A percentile compares a stretch with the other conserved stretches of the same genome.
Evolutionary conservation across 2,113 vertebrate genomes (phyloP).

Genomic region (Catharus fuscescens): DNA sequence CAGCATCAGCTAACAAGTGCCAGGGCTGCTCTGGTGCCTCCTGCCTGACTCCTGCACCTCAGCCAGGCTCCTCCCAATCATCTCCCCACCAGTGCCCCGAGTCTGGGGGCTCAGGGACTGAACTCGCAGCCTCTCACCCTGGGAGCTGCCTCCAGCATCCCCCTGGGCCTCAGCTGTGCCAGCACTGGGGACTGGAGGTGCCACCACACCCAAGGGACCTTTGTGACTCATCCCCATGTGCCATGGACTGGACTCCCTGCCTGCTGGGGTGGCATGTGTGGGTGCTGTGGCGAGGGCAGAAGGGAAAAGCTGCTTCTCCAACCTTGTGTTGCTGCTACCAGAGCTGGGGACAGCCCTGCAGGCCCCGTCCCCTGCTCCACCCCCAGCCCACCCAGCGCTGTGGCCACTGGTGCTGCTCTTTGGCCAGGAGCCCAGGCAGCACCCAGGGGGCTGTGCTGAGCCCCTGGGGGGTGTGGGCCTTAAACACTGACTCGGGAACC

Average conservation of each 20-base stretch:
- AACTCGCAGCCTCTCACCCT: background rate
- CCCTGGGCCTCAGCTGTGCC: background rate
- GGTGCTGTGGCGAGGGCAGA: background rate
- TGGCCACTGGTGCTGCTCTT: background rate
- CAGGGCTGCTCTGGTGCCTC: background rate
- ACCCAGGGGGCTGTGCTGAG: background rate
- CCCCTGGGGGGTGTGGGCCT: background rate
- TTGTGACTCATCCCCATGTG: background rate
- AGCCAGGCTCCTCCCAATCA: background rate
- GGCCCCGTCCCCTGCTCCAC: background rate
- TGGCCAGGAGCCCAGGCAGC: background rate
- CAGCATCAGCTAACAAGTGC: conserved; percentile 85
- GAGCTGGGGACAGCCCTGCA: background rate
- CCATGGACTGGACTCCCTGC: background rate
- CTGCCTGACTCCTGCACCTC: background rate
- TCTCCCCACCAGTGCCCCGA: background rate
- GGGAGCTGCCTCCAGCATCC: background rate
- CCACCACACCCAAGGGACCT: background rate
- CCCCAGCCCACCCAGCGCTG: background rate
- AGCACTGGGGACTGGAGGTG: background rate
- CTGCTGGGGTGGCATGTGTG: background rate
- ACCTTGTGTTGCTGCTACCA: conserved; percentile 7
- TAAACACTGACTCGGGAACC: conserved; percentile 5
- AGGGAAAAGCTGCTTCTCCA: conserved; percentile 41
- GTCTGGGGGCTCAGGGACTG: background rate